Evolutionary conservation across 2,888 invertebrate genomes (phyloP).

Genomic region (Conomelus anceps): DNA sequence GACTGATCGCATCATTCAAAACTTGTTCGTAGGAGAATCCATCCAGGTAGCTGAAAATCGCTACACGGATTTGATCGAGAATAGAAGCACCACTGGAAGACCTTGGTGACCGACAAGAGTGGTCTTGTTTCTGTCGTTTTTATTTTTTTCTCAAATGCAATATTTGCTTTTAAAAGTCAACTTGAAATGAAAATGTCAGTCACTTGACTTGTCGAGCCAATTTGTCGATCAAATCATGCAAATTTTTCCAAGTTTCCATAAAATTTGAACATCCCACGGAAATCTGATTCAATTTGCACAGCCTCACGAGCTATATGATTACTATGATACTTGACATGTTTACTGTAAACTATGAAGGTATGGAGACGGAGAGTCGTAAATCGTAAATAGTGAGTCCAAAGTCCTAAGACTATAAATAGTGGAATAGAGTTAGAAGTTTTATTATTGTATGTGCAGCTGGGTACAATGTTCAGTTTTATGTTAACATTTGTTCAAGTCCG

Average conservation of each 20-base stretch:
- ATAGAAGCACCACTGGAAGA: background rate
- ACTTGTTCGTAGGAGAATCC: background rate
- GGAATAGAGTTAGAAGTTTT: too few relatives aligned
- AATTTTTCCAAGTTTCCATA: too few relatives aligned
- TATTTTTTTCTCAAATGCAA: background rate
- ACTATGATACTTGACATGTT: background rate
- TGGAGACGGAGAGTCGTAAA: too few relatives aligned
- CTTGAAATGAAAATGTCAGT: background rate
- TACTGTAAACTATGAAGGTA: background rate
- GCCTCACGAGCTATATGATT: background rate
- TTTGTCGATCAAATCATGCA: background rate
- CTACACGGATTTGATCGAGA: background rate
- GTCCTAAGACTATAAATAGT: too few relatives aligned
- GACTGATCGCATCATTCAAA: background rate
- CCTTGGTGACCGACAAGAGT: background rate
- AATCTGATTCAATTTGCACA: background rate
- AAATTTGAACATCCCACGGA: background rate
- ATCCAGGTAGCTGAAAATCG: background rate
- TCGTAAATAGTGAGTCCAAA: too few relatives aligned
- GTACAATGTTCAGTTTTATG: too few relatives aligned
- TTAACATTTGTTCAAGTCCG: too few relatives aligned
- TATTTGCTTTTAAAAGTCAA: background rate
- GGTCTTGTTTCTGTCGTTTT: background rate
- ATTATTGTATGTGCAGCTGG: too few relatives aligned
- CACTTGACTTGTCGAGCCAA: background rate